Evolutionary conservation across 2,113 vertebrate genomes (phyloP).

Genomic region (Spheniscus mendiculus): DNA sequence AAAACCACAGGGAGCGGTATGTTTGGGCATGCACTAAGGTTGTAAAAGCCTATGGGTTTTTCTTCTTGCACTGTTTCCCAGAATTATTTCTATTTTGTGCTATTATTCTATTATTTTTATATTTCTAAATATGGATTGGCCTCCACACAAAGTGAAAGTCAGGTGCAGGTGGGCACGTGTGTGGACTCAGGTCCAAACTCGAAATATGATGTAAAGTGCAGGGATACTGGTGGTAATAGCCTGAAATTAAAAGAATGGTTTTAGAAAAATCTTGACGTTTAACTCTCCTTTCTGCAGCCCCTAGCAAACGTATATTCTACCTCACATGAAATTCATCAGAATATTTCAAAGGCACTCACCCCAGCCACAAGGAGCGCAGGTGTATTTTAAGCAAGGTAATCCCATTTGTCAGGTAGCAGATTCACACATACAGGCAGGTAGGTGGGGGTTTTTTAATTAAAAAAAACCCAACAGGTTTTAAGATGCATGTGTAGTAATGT

Average conservation of each 20-base stretch:
- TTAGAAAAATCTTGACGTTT: background rate
- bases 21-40: background rate
- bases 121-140: background rate
- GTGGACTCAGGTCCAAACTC: background rate
- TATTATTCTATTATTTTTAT: background rate
- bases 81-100: background rate
- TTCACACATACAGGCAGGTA: background rate
- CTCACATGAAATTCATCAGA: background rate
- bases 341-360: background rate
- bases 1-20: fast-evolving
- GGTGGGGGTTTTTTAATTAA: background rate
- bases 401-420: background rate
- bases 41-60: background rate
- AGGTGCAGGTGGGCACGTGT: background rate
- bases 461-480: background rate
- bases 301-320: background rate
- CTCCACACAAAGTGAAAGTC: background rate
- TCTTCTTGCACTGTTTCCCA: background rate
- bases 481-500: fast-evolving
- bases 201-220: fast-evolving
- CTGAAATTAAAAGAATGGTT: background rate
- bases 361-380: background rate
- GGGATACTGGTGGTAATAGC: background rate
- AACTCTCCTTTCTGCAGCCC: background rate
- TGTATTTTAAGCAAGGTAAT: background rate